Evolutionary conservation across 2,797 vertebrate genomes (phyloP).

Genomic region (Cheirogaleus major): DNA sequence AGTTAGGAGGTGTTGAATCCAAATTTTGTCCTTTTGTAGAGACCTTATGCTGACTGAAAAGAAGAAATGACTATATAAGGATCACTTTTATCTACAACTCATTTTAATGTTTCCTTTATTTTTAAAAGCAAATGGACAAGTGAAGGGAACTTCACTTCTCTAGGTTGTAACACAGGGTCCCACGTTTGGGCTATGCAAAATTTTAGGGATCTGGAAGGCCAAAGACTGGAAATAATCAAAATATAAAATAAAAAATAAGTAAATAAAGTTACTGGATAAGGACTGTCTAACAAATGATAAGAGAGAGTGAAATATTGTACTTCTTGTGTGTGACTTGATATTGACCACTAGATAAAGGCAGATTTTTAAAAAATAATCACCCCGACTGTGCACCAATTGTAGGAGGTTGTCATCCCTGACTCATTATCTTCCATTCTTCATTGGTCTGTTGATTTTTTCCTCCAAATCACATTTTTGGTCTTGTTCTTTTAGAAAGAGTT

Average conservation of each 20-base stretch:
- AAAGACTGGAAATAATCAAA: background rate
- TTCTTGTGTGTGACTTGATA: background rate
- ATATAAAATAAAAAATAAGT: background rate
- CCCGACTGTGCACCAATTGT: background rate
- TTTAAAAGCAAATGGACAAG: background rate
- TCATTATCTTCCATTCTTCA: background rate
- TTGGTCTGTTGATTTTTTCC: background rate
- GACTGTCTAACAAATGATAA: background rate
- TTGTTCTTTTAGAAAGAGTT: background rate
- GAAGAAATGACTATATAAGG: background rate
- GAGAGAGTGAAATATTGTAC: background rate
- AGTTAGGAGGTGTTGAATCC: constrained; percentile 69
- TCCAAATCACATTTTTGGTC: background rate
- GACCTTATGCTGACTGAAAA: background rate
- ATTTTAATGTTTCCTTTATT: constrained; percentile 35
- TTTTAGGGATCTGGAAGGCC: background rate
- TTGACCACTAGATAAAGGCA: background rate
- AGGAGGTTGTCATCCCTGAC: background rate
- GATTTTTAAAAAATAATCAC: background rate
- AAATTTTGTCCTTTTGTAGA: constrained; percentile 71
- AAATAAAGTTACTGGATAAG: background rate
- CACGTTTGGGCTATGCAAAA: background rate
- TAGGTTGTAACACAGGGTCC: background rate
- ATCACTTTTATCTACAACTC: background rate
- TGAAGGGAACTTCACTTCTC: background rate